phyloP scores from a whole-genome alignment of 1,140 invertebrate genomes.

The Sitobion miscanthi region DNA sequence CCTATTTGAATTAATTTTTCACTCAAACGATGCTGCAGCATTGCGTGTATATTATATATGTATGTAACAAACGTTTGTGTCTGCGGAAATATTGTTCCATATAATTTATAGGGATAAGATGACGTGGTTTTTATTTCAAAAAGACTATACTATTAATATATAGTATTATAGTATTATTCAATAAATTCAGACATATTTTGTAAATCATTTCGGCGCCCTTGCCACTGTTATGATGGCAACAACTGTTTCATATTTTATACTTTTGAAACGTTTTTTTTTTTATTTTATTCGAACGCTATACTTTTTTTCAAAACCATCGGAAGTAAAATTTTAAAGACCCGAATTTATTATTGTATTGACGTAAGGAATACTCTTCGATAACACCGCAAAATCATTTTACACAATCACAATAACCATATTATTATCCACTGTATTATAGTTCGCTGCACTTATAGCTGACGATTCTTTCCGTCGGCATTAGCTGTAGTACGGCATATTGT shows the following conservation, averaged over 20 bases:
- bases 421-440: background rate
- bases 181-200: background rate
- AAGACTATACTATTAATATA: background rate
- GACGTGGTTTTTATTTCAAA: background rate
- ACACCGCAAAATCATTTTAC: background rate
- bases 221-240: background rate
- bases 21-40: background rate
- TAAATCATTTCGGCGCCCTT: background rate
- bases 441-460: background rate
- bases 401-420: background rate
- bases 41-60: background rate
- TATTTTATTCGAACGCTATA: background rate
- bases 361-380: background rate
- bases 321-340: background rate
- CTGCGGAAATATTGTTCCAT: background rate
- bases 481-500: background rate
- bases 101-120: background rate
- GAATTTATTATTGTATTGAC: background rate
- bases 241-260: background rate
- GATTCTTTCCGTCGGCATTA: background rate
- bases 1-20: constrained; percentile 14
- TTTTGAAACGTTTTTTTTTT: background rate
- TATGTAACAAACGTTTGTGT: background rate
- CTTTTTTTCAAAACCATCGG: background rate
- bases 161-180: background rate